Base-by-base conservation (phyloP, 2,113 vertebrate genomes). In the Todiramphus chloris region DNA sequence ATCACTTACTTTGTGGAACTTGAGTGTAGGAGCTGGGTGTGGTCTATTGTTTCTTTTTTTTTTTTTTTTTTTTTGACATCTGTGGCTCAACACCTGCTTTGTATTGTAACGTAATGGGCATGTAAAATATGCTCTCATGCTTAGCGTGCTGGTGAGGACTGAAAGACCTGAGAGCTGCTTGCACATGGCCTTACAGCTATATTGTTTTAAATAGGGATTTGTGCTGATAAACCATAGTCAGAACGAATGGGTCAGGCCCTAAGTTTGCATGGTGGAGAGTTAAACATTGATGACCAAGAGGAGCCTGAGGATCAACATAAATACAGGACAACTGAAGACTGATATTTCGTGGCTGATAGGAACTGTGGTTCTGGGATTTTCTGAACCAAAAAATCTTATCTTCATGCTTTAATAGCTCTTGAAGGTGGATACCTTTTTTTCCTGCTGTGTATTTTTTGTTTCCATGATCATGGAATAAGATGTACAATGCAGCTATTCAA, bases 131-230 rank as follows among this genome's bases (percentile, higher is more conserved):
- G 23, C 25, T 15, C 1, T 74, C 12, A 8, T 25, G 6, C 30
- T 64, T 66, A 25, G 46, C 0, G 0, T 72, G 37, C 19, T 1
- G 0, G 11, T 56, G 55, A 68, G n/a, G 46, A 39, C 46, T 50
- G 53, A 39, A 83, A 51, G 35, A 63, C 31, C 14, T 4, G 27
- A 94, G 41, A 21, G 21, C 50, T 83, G 21, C 18, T 59, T 74
- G 46, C 1, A 1, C 11, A 5, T 28, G 35, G 17, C 28, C 17
- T 59, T 56, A n/a, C 27, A 56, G 10, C 35, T 83, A 13, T 78
- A 3, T 73, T 73, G 27, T 67, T 76, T 35, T 5, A 19, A 35
- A 16, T 5, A 63, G 6, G 27, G 24, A 28, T 75, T 69, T 85
- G 17, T 88, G 16, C 4, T 12, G 13, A 30, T 59, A 88, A 72